A percentile compares a stretch with the other conserved stretches of the same genome.
Evolutionary conservation across 2,797 vertebrate species (phyloP).

Genomic region (Pygocentrus nattereri): DNA sequence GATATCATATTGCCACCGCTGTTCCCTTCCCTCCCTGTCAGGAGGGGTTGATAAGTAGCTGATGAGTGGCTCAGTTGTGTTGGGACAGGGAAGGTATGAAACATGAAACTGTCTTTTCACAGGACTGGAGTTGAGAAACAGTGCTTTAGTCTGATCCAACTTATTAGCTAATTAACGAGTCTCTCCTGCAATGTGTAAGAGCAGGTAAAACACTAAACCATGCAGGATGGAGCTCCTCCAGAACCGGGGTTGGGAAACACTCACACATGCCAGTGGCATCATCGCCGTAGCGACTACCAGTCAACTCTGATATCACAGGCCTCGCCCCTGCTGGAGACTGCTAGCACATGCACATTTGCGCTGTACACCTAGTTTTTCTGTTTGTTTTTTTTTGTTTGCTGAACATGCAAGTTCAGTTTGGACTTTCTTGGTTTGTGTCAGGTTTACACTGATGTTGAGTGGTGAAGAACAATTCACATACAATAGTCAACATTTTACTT

Average conservation of each 20-base stretch:
- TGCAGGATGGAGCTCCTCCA: neutral
- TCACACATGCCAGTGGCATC: neutral
- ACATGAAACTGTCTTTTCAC: neutral
- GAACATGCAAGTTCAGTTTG: constrained; percentile 28
- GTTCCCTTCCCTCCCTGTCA: neutral
- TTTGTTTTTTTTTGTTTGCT: constrained; percentile 8
- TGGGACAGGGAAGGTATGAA: neutral
- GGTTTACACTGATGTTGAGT: constrained; percentile 40
- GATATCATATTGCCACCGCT: neutral
- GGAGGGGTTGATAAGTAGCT: neutral
- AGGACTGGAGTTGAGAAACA: neutral
- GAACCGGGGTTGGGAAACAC: neutral
- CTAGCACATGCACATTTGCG: constrained; percentile 30
- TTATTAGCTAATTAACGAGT: neutral
- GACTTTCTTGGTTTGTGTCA: constrained; percentile 40
- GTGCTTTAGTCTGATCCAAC: neutral
- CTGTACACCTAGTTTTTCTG: constrained; percentile 37
- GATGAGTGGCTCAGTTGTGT: neutral
- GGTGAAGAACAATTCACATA: constrained; percentile 42
- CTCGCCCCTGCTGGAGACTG: neutral
- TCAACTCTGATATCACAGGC: constrained; percentile 5
- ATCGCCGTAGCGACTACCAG: neutral
- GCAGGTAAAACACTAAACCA: neutral
- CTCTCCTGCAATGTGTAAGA: neutral
- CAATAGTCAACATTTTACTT: neutral